A percentile compares a stretch with the other conserved stretches of the same genome.
phyloP scores from a whole-genome alignment of 2,797 vertebrate species.

The Potorous gilbertii region DNA sequence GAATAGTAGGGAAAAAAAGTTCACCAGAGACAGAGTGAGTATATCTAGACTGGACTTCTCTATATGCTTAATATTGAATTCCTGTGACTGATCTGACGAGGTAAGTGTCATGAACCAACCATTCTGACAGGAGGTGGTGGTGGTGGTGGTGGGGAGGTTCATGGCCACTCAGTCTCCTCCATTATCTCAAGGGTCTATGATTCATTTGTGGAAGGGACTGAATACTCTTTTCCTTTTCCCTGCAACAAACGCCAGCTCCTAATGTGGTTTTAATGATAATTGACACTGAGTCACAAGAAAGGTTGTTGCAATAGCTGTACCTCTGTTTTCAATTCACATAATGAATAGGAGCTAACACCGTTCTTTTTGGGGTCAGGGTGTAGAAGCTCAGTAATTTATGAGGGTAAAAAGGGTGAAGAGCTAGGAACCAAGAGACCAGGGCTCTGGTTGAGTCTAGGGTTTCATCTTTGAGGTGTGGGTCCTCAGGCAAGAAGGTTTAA shows the following conservation, averaged over 20 bases:
- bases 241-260: background rate
- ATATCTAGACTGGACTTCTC: background rate
- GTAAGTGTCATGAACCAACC: background rate
- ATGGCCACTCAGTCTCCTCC: background rate
- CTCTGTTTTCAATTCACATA: background rate
- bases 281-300: background rate
- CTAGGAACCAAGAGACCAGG: background rate
- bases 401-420: background rate
- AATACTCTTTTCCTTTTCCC: background rate
- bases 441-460: background rate
- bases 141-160: background rate
- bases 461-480: background rate
- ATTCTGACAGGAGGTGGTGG: background rate
- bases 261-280: conserved; percentile 35
- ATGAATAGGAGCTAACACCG: background rate
- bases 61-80: background rate
- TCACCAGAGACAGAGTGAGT: background rate
- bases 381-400: background rate
- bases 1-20: background rate
- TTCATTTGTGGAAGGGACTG: background rate
- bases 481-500: background rate
- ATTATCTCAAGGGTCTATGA: background rate
- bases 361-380: background rate
- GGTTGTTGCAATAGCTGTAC: background rate
- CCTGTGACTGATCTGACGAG: background rate